Evolutionary conservation across 2,113 vertebrate species (phyloP).

Genomic region (Cyprinodon variegatus): DNA sequence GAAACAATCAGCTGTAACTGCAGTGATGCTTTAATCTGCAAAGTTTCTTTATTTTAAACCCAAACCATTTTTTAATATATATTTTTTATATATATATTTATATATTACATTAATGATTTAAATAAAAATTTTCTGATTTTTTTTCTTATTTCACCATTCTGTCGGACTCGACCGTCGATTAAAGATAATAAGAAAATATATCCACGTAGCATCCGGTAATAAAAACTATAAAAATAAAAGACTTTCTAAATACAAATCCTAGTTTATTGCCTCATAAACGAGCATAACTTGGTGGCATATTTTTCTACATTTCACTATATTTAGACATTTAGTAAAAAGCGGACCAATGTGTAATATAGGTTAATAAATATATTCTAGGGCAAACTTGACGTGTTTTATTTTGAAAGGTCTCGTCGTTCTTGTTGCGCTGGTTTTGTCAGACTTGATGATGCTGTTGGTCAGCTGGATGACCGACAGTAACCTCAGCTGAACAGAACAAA

Average conservation of each 20-base stretch:
- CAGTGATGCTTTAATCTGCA: not conserved
- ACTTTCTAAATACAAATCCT: not conserved
- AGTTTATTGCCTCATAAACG: not conserved
- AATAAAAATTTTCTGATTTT: too few species aligned
- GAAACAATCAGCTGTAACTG: not conserved
- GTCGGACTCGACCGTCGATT: not conserved
- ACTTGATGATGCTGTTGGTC: conserved; percentile 39
- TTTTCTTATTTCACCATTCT: too few species aligned
- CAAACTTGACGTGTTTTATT: conserved; percentile 1
- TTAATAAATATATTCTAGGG: not conserved
- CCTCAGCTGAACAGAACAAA: conserved; percentile 65
- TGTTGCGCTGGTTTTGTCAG: not conserved
- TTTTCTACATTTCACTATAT: not conserved
- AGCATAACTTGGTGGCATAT: not conserved
- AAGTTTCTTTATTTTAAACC: not conserved
- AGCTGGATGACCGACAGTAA: conserved; percentile 78
- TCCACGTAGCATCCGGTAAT: conserved; percentile 25
- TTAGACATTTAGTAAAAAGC: not conserved
- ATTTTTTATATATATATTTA: not conserved
- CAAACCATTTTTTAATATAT: too few species aligned
- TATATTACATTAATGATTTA: not conserved
- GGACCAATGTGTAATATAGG: not conserved
- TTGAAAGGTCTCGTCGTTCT: conserved; percentile 1
- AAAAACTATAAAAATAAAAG: conserved; percentile 17
- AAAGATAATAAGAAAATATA: not conserved